Evolutionary conservation across 2,797 vertebrate species (phyloP).

Genomic region (Clarias pachynema): DNA sequence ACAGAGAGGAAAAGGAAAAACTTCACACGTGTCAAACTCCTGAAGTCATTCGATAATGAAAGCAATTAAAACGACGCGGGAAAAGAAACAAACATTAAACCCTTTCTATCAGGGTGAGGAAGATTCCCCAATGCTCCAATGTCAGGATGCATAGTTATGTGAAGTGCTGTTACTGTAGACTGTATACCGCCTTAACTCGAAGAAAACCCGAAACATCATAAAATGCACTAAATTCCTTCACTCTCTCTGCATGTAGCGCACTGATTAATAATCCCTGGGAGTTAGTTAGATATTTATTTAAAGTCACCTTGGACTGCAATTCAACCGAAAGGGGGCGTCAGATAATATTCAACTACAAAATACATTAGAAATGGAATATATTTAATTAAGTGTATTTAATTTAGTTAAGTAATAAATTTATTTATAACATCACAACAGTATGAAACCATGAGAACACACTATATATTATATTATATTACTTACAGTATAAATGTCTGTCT

Average conservation of each 20-base stretch:
- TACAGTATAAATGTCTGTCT: too few relatives aligned
- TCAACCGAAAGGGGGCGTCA: conserved; percentile 15
- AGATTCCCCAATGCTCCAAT: neutral
- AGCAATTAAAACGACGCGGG: conserved; percentile 28
- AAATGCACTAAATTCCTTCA: neutral
- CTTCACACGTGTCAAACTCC: conserved; percentile 32
- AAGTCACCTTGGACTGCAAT: neutral
- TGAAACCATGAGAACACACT: neutral
- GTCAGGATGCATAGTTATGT: conserved; percentile 6
- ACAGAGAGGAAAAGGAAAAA: conserved; percentile 11
- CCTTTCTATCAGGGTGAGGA: neutral
- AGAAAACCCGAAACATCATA: neutral
- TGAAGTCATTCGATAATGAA: conserved; percentile 41
- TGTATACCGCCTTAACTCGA: neutral
- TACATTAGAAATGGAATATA: too few relatives aligned
- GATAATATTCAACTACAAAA: neutral
- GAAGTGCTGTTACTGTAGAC: neutral
- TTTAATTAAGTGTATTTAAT: neutral
- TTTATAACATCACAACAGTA: neutral
- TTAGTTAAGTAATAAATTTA: too few relatives aligned
- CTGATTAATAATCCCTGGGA: neutral
- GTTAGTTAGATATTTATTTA: neutral
- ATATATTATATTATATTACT: neutral
- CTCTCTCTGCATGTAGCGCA: neutral
- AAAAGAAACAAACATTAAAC: neutral